Conservation (phyloP, 2,888 invertebrate species). For the Eupithecia insigniata region DNA sequence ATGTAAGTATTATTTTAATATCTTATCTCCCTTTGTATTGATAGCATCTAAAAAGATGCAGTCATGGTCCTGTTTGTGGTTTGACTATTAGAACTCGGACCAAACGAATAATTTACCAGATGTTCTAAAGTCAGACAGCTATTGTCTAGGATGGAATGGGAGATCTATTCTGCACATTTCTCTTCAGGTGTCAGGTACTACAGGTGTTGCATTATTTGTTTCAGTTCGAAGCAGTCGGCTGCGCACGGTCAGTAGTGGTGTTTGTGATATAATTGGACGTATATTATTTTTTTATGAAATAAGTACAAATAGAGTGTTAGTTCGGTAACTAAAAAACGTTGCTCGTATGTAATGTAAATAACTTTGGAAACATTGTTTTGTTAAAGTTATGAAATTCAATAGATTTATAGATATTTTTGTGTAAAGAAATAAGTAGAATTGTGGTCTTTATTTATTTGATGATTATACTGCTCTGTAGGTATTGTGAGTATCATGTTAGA, state of each 20-base stretch:
- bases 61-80: not conserved
- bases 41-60: constrained; percentile 1
- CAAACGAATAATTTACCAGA: not conserved
- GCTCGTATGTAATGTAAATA: constrained; percentile 67
- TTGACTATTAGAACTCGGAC: not conserved
- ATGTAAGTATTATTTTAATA: constrained; percentile 66
- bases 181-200: not conserved
- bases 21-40: not conserved
- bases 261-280: constrained; percentile 79
- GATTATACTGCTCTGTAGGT: constrained; percentile 37
- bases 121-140: not conserved
- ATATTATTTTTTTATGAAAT: constrained; percentile 81
- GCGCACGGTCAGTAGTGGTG: constrained; percentile 62
- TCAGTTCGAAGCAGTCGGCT: constrained; percentile 78
- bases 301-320: constrained; percentile 78
- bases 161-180: not conserved
- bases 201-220: constrained; percentile 56
- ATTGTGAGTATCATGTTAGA: constrained; percentile 39
- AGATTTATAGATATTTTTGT: constrained; percentile 71
- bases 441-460: constrained; percentile 52
- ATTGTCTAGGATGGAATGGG: not conserved
- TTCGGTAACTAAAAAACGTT: constrained; percentile 59
- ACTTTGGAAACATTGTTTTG: constrained; percentile 53
- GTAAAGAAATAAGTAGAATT: constrained; percentile 63
- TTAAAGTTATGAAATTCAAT: constrained; percentile 56